phyloP scores from a whole-genome alignment of 2,113 vertebrate genomes.

The Plotosus lineatus region DNA sequence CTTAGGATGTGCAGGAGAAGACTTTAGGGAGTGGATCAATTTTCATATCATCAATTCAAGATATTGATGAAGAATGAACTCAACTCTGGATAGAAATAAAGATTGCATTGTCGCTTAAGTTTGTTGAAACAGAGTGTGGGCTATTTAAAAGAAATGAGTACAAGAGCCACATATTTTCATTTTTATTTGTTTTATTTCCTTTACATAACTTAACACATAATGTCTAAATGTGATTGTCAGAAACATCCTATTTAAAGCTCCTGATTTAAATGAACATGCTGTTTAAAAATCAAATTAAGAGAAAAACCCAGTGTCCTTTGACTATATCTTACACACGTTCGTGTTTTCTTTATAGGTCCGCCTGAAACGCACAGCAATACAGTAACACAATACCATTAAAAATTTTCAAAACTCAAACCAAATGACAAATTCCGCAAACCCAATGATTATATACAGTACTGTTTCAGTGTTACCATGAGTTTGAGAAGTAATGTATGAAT shows the following conservation, averaged over 20 bases:
- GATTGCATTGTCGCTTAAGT: no score
- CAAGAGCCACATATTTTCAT: constrained; percentile 42
- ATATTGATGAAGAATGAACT: no score
- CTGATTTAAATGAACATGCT: constrained; percentile 13
- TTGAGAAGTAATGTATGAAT: background rate
- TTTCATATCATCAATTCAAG: no score
- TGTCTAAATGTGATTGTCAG: constrained; percentile 69
- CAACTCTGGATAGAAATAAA: no score
- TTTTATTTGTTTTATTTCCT: constrained; percentile 61
- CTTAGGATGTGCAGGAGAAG: no score
- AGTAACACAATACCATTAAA: background rate
- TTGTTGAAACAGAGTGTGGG: no score
- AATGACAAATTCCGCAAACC: background rate
- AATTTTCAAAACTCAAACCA: background rate
- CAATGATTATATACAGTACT: background rate
- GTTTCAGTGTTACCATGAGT: background rate
- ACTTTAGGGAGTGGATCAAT: no score
- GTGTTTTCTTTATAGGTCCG: constrained; percentile 1
- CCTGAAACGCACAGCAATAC: background rate
- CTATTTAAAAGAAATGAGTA: constrained; percentile 46
- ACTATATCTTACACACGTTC: background rate
- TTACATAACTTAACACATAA: constrained; percentile 50
- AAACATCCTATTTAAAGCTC: constrained; percentile 42
- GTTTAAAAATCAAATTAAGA: background rate
- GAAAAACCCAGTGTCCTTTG: constrained; percentile 20